A percentile compares a stretch with the other conserved stretches of the same genome.
phyloP scores from a whole-genome alignment of 2,797 vertebrate genomes.

The Halcyon badia region DNA sequence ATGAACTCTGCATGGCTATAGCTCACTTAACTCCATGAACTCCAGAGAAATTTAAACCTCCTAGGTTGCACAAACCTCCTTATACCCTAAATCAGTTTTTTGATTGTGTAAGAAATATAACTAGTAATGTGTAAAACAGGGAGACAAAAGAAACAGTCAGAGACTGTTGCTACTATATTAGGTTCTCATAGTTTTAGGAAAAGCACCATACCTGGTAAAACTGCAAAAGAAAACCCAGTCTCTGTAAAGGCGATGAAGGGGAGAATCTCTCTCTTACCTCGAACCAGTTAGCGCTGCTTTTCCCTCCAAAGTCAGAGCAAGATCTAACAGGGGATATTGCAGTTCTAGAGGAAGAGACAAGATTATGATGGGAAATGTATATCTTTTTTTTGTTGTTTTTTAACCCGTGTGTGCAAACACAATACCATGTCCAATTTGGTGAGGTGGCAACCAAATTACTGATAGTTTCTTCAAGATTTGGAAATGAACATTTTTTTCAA shows the following conservation, averaged over 20 bases:
- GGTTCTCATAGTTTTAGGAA: not conserved
- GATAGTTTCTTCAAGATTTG: not conserved
- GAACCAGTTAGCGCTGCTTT: not conserved
- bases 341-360: not conserved
- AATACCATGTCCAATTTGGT: not conserved
- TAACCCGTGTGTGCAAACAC: not conserved
- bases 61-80: not conserved
- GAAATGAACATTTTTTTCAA: not conserved
- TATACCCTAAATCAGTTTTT: not conserved
- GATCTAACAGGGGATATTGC: not conserved
- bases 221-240: not conserved
- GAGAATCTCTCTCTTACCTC: not conserved
- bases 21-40: not conserved
- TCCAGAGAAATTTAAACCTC: not conserved
- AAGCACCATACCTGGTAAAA: not conserved
- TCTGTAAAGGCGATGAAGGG: not conserved
- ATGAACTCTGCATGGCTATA: not conserved
- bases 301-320: not conserved
- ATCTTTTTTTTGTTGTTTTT: not conserved
- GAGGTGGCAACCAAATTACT: not conserved
- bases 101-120: not conserved
- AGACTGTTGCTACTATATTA: not conserved
- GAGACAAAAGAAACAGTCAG: not conserved
- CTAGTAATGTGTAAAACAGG: not conserved
- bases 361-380: not conserved